A percentile compares a stretch with the other conserved stretches of the same genome.
phyloP scores from a whole-genome alignment of 1,140 invertebrate species.

The Asbolus verrucosus region DNA sequence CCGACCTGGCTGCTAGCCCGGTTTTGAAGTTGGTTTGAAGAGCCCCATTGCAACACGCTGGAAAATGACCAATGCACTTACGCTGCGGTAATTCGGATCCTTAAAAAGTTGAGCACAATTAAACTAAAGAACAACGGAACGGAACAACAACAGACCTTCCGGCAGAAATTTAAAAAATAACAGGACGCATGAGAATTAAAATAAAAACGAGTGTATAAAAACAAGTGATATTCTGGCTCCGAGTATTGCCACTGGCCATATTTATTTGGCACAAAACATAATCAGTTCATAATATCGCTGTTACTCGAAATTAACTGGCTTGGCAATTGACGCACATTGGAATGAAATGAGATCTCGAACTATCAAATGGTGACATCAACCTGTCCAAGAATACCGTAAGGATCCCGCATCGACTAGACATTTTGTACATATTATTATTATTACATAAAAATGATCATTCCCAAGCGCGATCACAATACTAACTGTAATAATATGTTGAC shows the following conservation, averaged over 20 bases:
- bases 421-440: background rate
- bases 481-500: no score
- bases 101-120: no score
- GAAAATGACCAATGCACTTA: no score
- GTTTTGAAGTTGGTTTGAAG: no score
- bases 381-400: background rate
- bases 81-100: no score
- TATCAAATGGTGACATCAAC: background rate
- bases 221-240: constrained; percentile 53
- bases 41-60: no score
- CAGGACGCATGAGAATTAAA: no score
- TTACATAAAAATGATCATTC: background rate
- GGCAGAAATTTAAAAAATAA: background rate
- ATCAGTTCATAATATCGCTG: constrained; percentile 36
- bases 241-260: constrained; percentile 57
- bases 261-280: constrained; percentile 56
- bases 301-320: constrained; percentile 47
- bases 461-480: no score
- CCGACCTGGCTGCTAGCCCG: no score
- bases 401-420: constrained; percentile 14
- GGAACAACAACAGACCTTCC: constrained; percentile 1
- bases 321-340: constrained; percentile 49
- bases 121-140: background rate
- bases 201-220: constrained; percentile 50
- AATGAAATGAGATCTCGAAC: constrained; percentile 52